A percentile compares a stretch with the other conserved stretches of the same genome.
These are phyloP conservation scores for Hydriomena furcata DNA, from an alignment of 2,888 invertebrate genomes.

Conservation along the genomic window DNA sequence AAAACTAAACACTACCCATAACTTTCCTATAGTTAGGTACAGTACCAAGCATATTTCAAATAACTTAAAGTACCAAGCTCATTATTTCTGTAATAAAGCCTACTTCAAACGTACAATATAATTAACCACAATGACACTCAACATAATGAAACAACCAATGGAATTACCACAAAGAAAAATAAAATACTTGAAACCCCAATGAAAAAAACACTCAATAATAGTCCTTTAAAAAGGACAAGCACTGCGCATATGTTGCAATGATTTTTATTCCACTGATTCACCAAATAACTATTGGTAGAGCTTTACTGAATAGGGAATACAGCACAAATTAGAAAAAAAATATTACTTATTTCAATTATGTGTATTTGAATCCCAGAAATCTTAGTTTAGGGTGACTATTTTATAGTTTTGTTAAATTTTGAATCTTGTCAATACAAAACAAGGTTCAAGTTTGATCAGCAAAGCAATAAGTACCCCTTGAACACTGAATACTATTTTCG, in stretches of 20 bases:
- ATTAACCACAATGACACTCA: conserved; percentile 37
- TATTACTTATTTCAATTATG: conserved; percentile 1
- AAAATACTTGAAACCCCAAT: conserved; percentile 47
- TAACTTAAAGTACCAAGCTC: neutral
- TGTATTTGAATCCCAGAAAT: conserved; percentile 42
- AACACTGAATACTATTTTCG: conserved; percentile 8
- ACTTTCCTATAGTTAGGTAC: neutral
- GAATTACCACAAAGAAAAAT: conserved; percentile 42
- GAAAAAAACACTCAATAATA: conserved; percentile 45
- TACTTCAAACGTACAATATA: conserved; percentile 24
- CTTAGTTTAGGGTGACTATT: conserved; percentile 1
- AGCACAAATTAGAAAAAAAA: neutral
- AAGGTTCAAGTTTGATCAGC: neutral
- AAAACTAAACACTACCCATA: too few species aligned
- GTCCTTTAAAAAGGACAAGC: conserved; percentile 55
- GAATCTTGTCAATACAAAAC: neutral
- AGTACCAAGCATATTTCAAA: neutral
- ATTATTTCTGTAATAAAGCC: conserved; percentile 15
- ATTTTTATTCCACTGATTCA: conserved; percentile 30
- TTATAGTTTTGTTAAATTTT: neutral
- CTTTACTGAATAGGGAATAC: neutral
- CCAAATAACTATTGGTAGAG: neutral
- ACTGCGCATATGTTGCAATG: conserved; percentile 62
- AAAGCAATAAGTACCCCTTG: neutral
- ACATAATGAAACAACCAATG: conserved; percentile 48